Percentiles rank a stretch among this genome's conserved stretches.
These are phyloP conservation scores for Gymnothorax javanicus DNA, from an alignment of 2,797 vertebrate species.

Conservation along the genomic window DNA sequence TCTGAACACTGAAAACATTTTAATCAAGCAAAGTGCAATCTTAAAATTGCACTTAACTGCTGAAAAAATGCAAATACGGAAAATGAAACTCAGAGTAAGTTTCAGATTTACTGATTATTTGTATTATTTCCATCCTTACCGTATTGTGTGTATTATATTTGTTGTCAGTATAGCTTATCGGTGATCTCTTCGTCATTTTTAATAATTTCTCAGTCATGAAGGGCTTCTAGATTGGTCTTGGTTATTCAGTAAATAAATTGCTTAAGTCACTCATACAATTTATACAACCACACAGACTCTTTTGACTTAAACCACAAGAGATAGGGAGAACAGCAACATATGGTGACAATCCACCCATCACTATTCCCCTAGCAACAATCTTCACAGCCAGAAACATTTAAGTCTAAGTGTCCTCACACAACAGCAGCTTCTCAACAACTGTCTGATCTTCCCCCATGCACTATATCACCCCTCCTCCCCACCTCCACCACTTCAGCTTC, in stretches of 20 bases:
- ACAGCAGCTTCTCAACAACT: slow-evolving; percentile 23
- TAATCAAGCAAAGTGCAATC: too few species aligned
- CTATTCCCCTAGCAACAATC: slow-evolving; percentile 37
- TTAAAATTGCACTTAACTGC: too few species aligned
- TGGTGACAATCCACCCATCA: slow-evolving; percentile 28
- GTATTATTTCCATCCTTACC: too few species aligned
- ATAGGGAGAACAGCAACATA: neutral
- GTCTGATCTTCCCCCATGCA: neutral
- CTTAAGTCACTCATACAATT: neutral
- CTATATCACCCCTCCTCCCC: neutral
- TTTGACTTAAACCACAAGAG: slow-evolving; percentile 34
- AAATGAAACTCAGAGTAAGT: too few species aligned
- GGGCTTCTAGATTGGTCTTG: too few species aligned
- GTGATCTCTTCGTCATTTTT: too few species aligned
- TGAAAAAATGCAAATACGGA: too few species aligned
- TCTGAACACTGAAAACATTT: too few species aligned
- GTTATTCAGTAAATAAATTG: neutral
- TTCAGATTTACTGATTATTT: too few species aligned
- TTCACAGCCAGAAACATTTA: slow-evolving; percentile 27
- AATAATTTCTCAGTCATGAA: too few species aligned
- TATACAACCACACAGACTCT: slow-evolving; percentile 16
- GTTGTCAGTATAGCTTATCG: too few species aligned
- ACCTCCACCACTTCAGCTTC: neutral
- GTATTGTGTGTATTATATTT: too few species aligned
- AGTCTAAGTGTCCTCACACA: neutral